Base-by-base conservation (phyloP, 2,888 invertebrate species). In the Ophraella communa region DNA sequence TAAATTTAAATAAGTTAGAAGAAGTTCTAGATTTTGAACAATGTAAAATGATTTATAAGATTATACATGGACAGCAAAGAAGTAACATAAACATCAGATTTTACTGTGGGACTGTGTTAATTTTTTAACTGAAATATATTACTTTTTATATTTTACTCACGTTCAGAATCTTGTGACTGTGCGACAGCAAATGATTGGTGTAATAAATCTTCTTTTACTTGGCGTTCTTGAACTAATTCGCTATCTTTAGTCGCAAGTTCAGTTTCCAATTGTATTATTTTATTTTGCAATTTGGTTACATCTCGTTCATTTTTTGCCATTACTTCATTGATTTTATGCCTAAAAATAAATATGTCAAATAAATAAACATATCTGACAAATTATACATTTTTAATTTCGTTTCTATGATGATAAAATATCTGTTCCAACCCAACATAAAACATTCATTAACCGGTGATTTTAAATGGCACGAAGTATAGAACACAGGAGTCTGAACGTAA, bases 151-250 rank as follows among this genome's bases (percentile, higher is more conserved):
- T 8, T 27, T 3, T 18, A 80, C 83, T 83, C 82, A 88, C 87
- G 85, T 80, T 87, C 85, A 60, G 85, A 79, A 71, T 85, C 85
- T 56, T 86, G 85, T 39, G 82, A 77, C 69, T 83, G 84, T 2
- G 81, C 81, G 7, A 82, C 80, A 21, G 81, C 80, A 69, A 83
- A 83, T 1, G 83, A 82, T 71, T 87, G 86, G 67, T 84, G 85
- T 60, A 84, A 73, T 52, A 84, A 76, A 72, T 84, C 87, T 74
- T 84, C 87, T 79, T 83, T 86, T 56, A 82, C 78, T 75, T 84
- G 85, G 73, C 83, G 85, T 78, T 84, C 88, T 76, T 84, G 85
- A 42, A 83, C 80, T 60, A 85, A 81, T 78, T 89, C 88, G 75
- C 86, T 87, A 49, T 88, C 87, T 84, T 79, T 84, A 42, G 83